Evolutionary conservation across 35 echinoderm and acorn worm genomes (phyloP).

Genomic region (Acanthaster planci): DNA sequence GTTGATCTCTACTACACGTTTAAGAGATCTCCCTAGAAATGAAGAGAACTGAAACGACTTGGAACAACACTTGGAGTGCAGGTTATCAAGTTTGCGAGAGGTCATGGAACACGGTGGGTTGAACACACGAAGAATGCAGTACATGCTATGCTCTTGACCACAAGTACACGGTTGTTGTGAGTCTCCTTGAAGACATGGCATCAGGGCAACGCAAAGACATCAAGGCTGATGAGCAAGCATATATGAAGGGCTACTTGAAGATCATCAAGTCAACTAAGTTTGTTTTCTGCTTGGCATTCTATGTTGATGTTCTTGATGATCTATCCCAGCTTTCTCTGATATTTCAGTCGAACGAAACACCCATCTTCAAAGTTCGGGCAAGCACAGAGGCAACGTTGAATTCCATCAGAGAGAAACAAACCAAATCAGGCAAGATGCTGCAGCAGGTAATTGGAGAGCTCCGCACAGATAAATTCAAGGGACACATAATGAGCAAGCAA

Average conservation of each 20-base stretch:
- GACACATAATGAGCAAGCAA: slow-evolving; percentile 4
- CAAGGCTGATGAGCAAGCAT: slow-evolving; percentile 44
- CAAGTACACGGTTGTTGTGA: slow-evolving; percentile 38
- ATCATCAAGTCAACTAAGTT: slow-evolving; percentile 43
- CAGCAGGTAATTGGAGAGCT: slow-evolving; percentile 7
- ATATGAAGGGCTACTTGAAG: slow-evolving; percentile 59
- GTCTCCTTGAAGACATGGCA: slow-evolving; percentile 51
- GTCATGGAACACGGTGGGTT: slow-evolving; percentile 62
- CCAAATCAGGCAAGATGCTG: slow-evolving; percentile 13
- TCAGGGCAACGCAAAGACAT: slow-evolving; percentile 28
- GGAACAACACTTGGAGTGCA: slow-evolving; percentile 31
- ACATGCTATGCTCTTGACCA: slow-evolving; percentile 33
- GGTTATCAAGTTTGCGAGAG: slow-evolving; percentile 53
- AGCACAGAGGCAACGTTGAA: slow-evolving; percentile 19
- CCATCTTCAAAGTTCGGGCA: slow-evolving; percentile 31
- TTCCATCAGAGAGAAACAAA: slow-evolving; percentile 8
- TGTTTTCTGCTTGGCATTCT: slow-evolving; percentile 8
- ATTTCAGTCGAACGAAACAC: slow-evolving; percentile 34
- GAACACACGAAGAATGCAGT: slow-evolving; percentile 61
- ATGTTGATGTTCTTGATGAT: slow-evolving; percentile 37
- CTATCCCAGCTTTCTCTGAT: slow-evolving; percentile 34
- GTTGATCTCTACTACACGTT: slow-evolving; percentile 63
- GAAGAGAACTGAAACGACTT: slow-evolving; percentile 48
- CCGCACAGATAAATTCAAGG: slow-evolving; percentile 21
- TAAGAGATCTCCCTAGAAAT: slow-evolving; percentile 31